Base-by-base conservation (phyloP, 2,797 vertebrate genomes). In the Ibycter americanus region DNA sequence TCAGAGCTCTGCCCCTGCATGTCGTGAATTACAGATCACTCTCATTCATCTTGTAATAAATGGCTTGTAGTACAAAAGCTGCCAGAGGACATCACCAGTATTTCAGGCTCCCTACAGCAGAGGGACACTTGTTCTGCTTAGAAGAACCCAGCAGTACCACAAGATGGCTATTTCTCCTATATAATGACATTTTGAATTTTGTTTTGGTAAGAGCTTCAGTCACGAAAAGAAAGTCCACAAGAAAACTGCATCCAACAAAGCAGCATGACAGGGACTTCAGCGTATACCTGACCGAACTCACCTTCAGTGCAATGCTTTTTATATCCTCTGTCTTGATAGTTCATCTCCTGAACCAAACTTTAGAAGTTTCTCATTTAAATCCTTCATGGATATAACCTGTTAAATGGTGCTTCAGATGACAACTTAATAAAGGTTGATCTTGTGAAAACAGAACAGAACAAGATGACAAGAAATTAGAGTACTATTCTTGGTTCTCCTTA, bases 391-490 rank as follows among this genome's bases (percentile, higher is more conserved):
- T 82, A 78, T 80, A 89, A 93, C 71, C 76, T 77, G 88, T 80
- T 92, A 89, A 93, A 90, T 96, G 88, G 80, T 89, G 61, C 55
- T 95, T 89, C 52, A 89, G 67, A 92, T 92, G 90, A 95, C 83
- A 95, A 61, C 85, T 94, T 95, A 95, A 94, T 87, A 90, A 96
- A 79, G 77, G 66, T 47, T 90, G 94, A 93, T 96, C 88, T 67
- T 85, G 52, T 89, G 73, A 81, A 91, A 93, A 92, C 72, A 94
- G 92, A 93, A 90, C 46, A 72, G 93, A 96, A 93, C 58, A 86
- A 81, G 36, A 91, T 94, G 83, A 90, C 90, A 95, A 63, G 88
- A 93, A 94, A 95, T 95, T 70, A 90, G n/a, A 89, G 31, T 71
- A 74, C 94, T 96, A 87, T 95, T 96, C 84, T 91, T 85, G 84